Evolutionary conservation across 2,113 vertebrate species (phyloP), one percentile per base, ranked within the genome.

Genomic region (Oreocharis arfaki): DNA sequence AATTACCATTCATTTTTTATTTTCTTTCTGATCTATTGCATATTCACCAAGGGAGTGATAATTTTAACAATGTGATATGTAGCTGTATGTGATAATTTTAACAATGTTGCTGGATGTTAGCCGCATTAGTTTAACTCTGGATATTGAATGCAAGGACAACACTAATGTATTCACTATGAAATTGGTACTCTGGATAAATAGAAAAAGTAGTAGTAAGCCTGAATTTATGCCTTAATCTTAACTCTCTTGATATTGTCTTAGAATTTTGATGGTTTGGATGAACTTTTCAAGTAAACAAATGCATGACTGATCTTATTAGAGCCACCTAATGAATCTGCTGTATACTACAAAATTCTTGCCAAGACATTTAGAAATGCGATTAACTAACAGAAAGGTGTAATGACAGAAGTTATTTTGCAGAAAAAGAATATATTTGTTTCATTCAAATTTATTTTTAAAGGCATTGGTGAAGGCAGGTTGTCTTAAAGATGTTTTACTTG

Each of bases 41-140:
- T 97, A 97, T 97, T 98, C 90, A 93, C 77, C 82, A 97, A 97
- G 97, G 95, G 96, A n/a, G 4, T 93, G 47, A 95, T 95, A 90
- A 96, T 96, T 95, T 97, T 89, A 85, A 90, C 95, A 93, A 89
- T 98, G 89, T 95, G 95, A 96, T 96, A 97, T 92, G 76, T 71
- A 84, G 35, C 89, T 97, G 92, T 95, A 95, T 94, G 67, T 88
- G 50, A 95, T 95, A 90, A 97, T 96, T 95, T 97, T 89, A 83
- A 89, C 95, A 93, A 90, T 98, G 89, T 95, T 95, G 39, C 89
- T 97, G 92, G 95, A 95, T 94, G 70, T 89, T 86, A 86, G 95
- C 95, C 97, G 97, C 96, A 95, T 97, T 97, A 93, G 74, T 85
- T 95, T 97, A 97, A 92, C 83, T 95, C 81, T n/a, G 63, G 57